Percentiles rank a stretch among this genome's conserved stretches.
Conservation (phyloP, 2,113 vertebrate species). For the Gobiocypris rarus region DNA sequence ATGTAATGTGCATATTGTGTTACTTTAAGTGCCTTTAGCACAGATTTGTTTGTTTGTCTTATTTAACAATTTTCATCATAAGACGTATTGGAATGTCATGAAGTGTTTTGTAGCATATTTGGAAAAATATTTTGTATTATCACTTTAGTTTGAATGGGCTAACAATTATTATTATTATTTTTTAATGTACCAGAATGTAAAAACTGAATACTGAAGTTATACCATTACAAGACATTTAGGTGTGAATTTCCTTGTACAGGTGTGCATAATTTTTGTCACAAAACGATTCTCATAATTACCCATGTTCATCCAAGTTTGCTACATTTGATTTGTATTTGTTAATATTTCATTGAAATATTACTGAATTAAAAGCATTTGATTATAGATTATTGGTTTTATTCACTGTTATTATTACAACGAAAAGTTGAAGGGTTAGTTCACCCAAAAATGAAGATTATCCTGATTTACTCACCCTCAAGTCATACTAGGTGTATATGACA, state of each 20-base stretch:
- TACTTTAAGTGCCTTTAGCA: constrained; percentile 22
- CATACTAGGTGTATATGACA: too few relatives aligned
- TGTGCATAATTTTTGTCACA: background rate
- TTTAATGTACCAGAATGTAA: constrained; percentile 7
- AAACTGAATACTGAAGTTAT: background rate
- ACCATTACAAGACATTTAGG: background rate
- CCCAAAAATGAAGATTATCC: too few relatives aligned
- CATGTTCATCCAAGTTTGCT: background rate
- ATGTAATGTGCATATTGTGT: background rate
- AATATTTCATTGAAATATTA: background rate
- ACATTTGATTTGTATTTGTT: background rate
- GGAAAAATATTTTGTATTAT: background rate
- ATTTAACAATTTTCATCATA: background rate
- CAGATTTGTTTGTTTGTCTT: background rate
- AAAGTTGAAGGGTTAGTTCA: too few relatives aligned
- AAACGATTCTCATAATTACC: background rate
- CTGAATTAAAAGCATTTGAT: constrained; percentile 16
- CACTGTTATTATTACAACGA: too few relatives aligned
- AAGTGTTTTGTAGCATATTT: background rate
- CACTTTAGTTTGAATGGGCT: background rate
- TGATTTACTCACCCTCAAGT: too few relatives aligned
- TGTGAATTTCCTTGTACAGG: background rate
- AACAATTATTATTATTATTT: background rate
- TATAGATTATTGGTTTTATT: background rate
- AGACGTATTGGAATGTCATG: constrained; percentile 1